phyloP scores from a whole-genome alignment of 2,113 vertebrate genomes.

The Grus americana region DNA sequence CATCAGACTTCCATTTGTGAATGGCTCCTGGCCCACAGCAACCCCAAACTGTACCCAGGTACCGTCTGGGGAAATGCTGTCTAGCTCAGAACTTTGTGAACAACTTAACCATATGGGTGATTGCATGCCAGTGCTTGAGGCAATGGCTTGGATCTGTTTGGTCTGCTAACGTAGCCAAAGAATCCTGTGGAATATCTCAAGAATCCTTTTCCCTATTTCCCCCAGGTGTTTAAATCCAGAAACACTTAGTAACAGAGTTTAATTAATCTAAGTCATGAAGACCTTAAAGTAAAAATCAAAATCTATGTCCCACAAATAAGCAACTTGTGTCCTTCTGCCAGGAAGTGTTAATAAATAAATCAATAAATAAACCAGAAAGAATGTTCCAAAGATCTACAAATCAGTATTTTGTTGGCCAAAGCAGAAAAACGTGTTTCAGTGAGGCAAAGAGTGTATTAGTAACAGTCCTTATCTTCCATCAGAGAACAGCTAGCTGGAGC shows the following conservation, averaged over 20 bases:
- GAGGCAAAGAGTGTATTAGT: neutral
- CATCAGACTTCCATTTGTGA: neutral
- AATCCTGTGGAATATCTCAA: neutral
- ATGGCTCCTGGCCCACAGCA: neutral
- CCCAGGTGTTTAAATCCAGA: neutral
- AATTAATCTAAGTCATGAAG: neutral
- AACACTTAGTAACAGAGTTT: neutral
- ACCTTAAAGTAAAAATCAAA: neutral
- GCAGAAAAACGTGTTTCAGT: slow-evolving; percentile 22
- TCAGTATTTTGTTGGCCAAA: slow-evolving; percentile 5
- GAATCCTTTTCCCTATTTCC: neutral
- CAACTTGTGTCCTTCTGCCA: neutral
- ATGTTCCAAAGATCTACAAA: slow-evolving; percentile 31
- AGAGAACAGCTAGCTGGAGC: slow-evolving; percentile 23
- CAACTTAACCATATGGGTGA: neutral
- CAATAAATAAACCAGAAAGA: slow-evolving; percentile 5
- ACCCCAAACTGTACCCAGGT: neutral
- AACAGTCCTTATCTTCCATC: slow-evolving; percentile 50
- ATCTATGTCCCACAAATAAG: neutral
- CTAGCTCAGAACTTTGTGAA: neutral
- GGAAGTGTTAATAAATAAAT: slow-evolving; percentile 22
- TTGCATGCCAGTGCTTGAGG: neutral
- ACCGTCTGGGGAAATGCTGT: neutral
- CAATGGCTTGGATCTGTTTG: neutral
- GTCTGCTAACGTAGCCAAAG: neutral